These are phyloP conservation scores for Drosophila sechellia DNA, from an alignment of 1,140 invertebrate genomes.

Conservation along the genomic window DNA sequence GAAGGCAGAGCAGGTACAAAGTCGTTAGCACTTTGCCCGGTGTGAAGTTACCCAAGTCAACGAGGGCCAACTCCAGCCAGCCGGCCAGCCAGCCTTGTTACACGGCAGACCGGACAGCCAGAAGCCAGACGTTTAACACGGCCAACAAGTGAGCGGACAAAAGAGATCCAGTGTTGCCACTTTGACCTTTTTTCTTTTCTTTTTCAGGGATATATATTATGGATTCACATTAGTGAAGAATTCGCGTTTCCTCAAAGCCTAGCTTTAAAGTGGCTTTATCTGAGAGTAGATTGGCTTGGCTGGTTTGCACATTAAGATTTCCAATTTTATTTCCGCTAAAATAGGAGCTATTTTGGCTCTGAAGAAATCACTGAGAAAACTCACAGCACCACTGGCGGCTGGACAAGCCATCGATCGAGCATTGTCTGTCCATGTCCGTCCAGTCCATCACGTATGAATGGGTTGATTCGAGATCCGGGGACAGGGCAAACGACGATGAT, in stretches of 20 bases:
- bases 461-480: slow-evolving; percentile 17
- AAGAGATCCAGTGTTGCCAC: slow-evolving; percentile 5
- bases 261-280: background rate
- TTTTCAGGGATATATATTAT: too few species aligned
- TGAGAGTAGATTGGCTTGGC: background rate
- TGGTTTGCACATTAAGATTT: too few species aligned
- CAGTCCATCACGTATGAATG: slow-evolving; percentile 46
- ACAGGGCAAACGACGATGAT: slow-evolving; percentile 30
- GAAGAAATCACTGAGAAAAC: background rate
- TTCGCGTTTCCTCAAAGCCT: background rate
- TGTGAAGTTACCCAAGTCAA: slow-evolving; percentile 69
- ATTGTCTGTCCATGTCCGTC: slow-evolving; percentile 30
- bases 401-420: slow-evolving; percentile 25
- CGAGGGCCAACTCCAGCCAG: slow-evolving; percentile 22
- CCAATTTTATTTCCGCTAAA: too few species aligned
- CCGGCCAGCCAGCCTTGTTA: slow-evolving; percentile 32
- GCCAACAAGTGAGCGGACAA: slow-evolving; percentile 38
- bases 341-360: too few species aligned
- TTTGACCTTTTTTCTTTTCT: background rate
- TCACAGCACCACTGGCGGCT: slow-evolving; percentile 29
- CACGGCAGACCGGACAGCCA: slow-evolving; percentile 22
- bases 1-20: slow-evolving; percentile 66
- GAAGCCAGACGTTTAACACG: slow-evolving; percentile 39
- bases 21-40: slow-evolving; percentile 71
- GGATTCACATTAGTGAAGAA: background rate